Base-by-base conservation (phyloP, 2,888 invertebrate genomes). In the Eilema griseolum region DNA sequence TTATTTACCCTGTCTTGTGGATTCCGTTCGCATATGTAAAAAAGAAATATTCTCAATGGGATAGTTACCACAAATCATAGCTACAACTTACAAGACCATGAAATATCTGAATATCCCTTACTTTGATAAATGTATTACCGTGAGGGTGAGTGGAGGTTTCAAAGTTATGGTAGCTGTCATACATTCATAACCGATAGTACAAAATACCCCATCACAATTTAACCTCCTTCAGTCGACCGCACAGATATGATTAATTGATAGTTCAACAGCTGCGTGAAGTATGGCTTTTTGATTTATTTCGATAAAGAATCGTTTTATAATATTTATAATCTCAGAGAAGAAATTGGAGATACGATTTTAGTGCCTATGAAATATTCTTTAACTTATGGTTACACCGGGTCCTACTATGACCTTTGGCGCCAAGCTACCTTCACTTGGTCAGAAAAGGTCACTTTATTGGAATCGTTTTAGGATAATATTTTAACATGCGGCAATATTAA, bases 101-200 rank as follows among this genome's bases (percentile, higher is more conserved):
- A 24, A 24, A 26, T 37, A 66, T 24, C 33, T 52, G 52, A 64
- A 64, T 64, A 52, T 57, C n/a, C 14, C 23, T n/a, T 57, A 33
- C 23, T 71, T 72, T 76, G 72, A 74, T 79, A 72, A 78, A 76
- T 82, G 66, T 68, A 61, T 70, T 61, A 52, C 61, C 61, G 65
- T 61, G 67, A 69, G 61, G 46, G 66, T 66, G 59, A 60, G 37
- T 60, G 66, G 66, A 73, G 67, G 64, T 61, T 71, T 71, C 28
- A 37, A 69, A 65, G 65, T 77, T 82, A 73, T 79, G 77, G 70
- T 71, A 62, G 73, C 78, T 83, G 83, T 85, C 85, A 82, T 81
- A 81, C 81, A 81, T 82, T 83, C 79, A 84, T 85, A 84, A 85
- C 80, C 76, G 75, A 70, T 67, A 75, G 70, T 71, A 73, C 72